phyloP scores from a whole-genome alignment of 1,140 invertebrate species.

The Bacillus rossius region DNA sequence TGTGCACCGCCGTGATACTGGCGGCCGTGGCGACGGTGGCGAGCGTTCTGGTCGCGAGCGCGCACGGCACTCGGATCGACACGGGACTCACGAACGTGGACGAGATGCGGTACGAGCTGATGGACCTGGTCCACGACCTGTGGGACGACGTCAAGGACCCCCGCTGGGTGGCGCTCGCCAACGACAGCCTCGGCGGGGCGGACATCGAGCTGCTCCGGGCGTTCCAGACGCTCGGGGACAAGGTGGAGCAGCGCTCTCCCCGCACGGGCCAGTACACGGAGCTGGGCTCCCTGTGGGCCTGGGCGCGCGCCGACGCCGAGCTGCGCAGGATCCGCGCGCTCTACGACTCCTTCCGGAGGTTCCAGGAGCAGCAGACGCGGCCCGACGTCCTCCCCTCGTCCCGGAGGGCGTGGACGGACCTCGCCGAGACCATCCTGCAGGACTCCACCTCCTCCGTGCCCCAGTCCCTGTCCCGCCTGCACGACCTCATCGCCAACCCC shows the following conservation, averaged over 20 bases:
- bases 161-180: constrained; percentile 36
- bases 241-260: constrained; percentile 36
- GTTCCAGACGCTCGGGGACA: constrained; percentile 48
- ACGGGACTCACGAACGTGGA: constrained; percentile 33
- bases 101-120: constrained; percentile 47
- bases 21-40: no score
- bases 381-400: constrained; percentile 39
- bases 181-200: constrained; percentile 34
- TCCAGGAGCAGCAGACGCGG: constrained; percentile 46
- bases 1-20: no score
- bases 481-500: constrained; percentile 45
- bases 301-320: constrained; percentile 47
- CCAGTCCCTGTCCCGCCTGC: constrained; percentile 43
- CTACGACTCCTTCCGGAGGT: constrained; percentile 53
- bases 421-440: constrained; percentile 54
- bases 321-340: constrained; percentile 48
- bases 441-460: constrained; percentile 35
- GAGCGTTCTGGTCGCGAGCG: no score
- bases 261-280: constrained; percentile 33
- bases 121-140: constrained; percentile 44
- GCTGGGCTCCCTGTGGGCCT: constrained; percentile 48
- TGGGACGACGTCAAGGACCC: constrained; percentile 44
- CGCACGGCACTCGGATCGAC: background rate
- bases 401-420: constrained; percentile 51
- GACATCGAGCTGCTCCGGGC: constrained; percentile 49